phyloP scores from a whole-genome alignment of 2,113 vertebrate genomes.

The Protobothrops flavoviridis region DNA sequence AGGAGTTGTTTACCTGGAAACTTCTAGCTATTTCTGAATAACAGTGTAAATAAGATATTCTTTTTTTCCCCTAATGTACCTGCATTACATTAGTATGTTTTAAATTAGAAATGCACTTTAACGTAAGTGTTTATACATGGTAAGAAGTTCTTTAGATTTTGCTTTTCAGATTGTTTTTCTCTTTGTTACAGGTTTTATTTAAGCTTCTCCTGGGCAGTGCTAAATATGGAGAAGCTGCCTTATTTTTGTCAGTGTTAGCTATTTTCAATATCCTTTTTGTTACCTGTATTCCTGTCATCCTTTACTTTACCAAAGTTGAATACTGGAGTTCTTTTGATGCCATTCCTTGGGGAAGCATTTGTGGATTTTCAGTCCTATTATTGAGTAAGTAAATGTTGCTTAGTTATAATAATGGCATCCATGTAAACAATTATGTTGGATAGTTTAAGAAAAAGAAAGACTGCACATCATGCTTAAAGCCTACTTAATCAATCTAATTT shows the following conservation, averaged over 20 bases:
- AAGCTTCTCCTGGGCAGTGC: conserved; percentile 95
- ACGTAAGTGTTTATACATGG: neutral
- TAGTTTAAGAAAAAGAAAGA: neutral
- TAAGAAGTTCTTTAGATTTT: neutral
- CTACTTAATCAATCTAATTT: neutral
- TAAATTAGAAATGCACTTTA: neutral
- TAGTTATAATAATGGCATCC: neutral
- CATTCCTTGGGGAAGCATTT: conserved; percentile 90
- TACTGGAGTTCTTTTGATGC: conserved; percentile 81
- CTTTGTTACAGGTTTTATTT: conserved; percentile 86
- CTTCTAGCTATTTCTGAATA: neutral
- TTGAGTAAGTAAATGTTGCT: conserved; percentile 77
- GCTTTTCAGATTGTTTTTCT: neutral
- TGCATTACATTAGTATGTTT: neutral
- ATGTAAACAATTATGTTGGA: neutral
- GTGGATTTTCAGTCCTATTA: conserved; percentile 88
- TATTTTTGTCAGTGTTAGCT: conserved; percentile 90
- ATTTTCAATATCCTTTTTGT: conserved; percentile 89
- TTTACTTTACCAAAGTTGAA: conserved; percentile 94
- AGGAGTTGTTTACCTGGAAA: neutral
- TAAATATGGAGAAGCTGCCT: conserved; percentile 94
- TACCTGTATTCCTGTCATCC: conserved; percentile 87
- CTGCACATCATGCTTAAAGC: neutral
- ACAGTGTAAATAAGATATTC: neutral
- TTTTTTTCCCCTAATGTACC: neutral